phyloP scores from a whole-genome alignment of 2,797 vertebrate genomes.

The Pangasius larnaudii region DNA sequence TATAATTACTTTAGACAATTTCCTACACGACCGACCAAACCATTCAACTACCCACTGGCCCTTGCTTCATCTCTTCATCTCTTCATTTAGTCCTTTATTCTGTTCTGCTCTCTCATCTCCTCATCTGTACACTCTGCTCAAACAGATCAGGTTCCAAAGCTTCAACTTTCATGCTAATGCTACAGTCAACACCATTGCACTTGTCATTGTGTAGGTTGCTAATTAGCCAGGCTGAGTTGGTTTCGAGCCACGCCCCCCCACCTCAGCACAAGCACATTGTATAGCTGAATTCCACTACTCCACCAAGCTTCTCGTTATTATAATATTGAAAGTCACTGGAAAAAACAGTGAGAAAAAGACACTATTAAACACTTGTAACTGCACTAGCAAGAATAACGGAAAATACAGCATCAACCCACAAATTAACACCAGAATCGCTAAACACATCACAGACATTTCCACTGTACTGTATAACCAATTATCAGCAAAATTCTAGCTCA shows the following conservation, averaged over 20 bases:
- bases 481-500: slow-evolving; percentile 8
- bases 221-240: neutral
- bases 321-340: neutral
- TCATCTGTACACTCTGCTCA: neutral
- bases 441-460: neutral
- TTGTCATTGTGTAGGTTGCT: neutral
- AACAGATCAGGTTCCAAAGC: neutral
- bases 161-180: neutral
- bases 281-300: neutral
- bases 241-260: neutral
- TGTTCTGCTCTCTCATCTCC: neutral
- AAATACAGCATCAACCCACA: neutral
- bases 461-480: neutral
- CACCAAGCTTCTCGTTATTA: neutral
- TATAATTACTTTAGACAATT: neutral
- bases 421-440: neutral
- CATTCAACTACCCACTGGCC: neutral
- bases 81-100: neutral
- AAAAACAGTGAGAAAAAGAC: neutral
- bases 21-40: neutral
- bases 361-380: neutral
- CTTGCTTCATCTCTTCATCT: neutral
- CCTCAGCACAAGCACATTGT: neutral
- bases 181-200: neutral
- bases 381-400: neutral